A percentile compares a stretch with the other conserved stretches of the same genome.
These are phyloP conservation scores for Lysiphlebus fabarum DNA, from an alignment of 1,140 invertebrate genomes.

Conservation along the genomic window DNA sequence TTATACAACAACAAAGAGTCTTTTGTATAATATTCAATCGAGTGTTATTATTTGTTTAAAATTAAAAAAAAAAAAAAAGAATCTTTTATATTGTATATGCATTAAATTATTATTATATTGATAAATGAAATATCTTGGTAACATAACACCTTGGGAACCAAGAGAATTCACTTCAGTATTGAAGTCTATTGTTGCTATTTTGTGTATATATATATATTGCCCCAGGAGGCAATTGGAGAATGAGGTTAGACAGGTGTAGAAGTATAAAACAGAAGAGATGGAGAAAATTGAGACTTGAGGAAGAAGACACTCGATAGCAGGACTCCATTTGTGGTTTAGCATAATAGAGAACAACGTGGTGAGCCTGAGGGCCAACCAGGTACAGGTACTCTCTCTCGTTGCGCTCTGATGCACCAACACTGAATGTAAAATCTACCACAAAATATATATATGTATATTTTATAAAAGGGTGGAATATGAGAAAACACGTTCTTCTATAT, in stretches of 20 bases:
- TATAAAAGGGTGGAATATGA: too few relatives aligned
- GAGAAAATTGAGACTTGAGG: slow-evolving; percentile 37
- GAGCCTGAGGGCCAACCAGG: slow-evolving; percentile 33
- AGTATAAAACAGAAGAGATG: background rate
- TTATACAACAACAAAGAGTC: too few relatives aligned
- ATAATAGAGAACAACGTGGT: slow-evolving; percentile 50
- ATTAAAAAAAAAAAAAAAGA: too few relatives aligned
- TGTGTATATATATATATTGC: background rate
- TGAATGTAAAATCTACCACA: too few relatives aligned
- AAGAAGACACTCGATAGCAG: slow-evolving; percentile 54
- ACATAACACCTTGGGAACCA: slow-evolving; percentile 52
- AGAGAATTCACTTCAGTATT: background rate
- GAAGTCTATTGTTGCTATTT: too few relatives aligned
- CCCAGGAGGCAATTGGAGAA: slow-evolving; percentile 19
- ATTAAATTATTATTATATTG: too few relatives aligned
- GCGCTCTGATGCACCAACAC: slow-evolving; percentile 1
- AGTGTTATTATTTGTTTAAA: too few relatives aligned
- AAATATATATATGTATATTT: too few relatives aligned
- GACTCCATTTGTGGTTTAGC: slow-evolving; percentile 58
- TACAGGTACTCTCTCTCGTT: slow-evolving; percentile 4
- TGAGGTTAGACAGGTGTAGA: slow-evolving; percentile 3
- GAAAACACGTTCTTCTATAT: slow-evolving; percentile 5
- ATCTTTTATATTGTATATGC: too few relatives aligned
- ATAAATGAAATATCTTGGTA: slow-evolving; percentile 54
- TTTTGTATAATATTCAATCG: too few relatives aligned